Evolutionary conservation across 1,140 invertebrate species (phyloP).

Genomic region (Caenorhabditis briggsae): DNA sequence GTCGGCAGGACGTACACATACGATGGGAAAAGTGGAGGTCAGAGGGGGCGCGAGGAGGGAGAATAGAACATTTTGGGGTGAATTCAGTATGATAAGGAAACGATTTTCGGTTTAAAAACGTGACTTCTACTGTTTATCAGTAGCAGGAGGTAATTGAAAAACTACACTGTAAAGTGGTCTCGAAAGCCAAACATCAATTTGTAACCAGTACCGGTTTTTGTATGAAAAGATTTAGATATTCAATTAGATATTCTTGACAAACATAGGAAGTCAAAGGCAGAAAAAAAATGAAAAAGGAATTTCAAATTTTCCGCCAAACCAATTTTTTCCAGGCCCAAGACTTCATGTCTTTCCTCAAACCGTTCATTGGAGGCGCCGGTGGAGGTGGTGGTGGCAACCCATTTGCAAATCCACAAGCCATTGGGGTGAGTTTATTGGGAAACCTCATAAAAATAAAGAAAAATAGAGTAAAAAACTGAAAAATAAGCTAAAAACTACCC

Average conservation of each 20-base stretch:
- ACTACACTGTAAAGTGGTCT: background rate
- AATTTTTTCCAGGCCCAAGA: constrained; percentile 59
- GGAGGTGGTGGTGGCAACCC: constrained; percentile 58
- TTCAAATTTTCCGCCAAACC: no score
- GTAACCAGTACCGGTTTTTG: background rate
- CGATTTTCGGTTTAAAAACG: background rate
- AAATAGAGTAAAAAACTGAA: no score
- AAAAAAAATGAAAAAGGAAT: no score
- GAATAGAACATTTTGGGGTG: no score
- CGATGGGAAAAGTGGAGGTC: background rate
- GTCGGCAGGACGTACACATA: background rate
- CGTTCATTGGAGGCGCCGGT: constrained; percentile 42
- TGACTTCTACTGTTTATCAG: background rate
- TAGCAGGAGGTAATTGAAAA: no score
- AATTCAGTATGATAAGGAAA: no score
- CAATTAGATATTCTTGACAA: no score
- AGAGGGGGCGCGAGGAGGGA: background rate
- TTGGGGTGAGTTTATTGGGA: constrained; percentile 25
- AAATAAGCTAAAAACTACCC: no score
- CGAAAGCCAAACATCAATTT: background rate
- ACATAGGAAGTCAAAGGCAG: no score
- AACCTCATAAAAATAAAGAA: no score
- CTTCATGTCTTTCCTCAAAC: constrained; percentile 57
- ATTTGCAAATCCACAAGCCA: constrained; percentile 43
- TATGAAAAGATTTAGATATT: background rate